Conservation (phyloP, 2,797 vertebrate species). For the Myotis vivesi region DNA sequence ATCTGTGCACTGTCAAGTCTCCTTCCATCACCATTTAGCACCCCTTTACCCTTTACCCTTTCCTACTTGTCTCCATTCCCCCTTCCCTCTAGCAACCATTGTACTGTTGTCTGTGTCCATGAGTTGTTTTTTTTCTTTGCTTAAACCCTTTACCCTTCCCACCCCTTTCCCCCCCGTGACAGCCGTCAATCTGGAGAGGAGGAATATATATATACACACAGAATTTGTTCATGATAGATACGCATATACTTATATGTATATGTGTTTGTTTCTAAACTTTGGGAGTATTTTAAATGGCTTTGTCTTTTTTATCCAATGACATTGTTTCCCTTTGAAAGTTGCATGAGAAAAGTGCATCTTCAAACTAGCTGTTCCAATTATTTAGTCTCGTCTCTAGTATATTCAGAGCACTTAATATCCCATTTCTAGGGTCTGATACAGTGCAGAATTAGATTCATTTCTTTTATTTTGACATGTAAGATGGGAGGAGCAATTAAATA, state of each 20-base stretch:
- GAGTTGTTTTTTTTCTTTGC: background rate
- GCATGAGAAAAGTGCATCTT: background rate
- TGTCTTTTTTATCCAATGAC: background rate
- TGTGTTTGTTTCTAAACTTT: background rate
- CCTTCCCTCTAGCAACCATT: background rate
- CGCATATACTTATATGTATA: background rate
- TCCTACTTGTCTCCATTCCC: background rate
- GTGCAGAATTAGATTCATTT: background rate
- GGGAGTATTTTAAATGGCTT: background rate
- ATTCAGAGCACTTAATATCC: background rate
- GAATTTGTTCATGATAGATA: background rate
- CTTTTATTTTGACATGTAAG: background rate
- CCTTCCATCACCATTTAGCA: background rate
- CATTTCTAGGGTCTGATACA: background rate
- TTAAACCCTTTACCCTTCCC: background rate
- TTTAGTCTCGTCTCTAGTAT: background rate
- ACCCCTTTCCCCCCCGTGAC: background rate
- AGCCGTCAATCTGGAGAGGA: background rate
- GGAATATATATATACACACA: background rate
- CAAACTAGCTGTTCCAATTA: background rate
- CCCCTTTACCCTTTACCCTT: background rate
- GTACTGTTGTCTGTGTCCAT: background rate
- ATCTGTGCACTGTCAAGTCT: background rate
- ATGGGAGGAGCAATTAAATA: background rate
- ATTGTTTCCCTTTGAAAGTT: slow-evolving; percentile 31